A percentile compares a stretch with the other conserved stretches of the same genome.
These are phyloP conservation scores for Zosterops borbonicus DNA, from an alignment of 2,113 vertebrate genomes.

Conservation along the genomic window DNA sequence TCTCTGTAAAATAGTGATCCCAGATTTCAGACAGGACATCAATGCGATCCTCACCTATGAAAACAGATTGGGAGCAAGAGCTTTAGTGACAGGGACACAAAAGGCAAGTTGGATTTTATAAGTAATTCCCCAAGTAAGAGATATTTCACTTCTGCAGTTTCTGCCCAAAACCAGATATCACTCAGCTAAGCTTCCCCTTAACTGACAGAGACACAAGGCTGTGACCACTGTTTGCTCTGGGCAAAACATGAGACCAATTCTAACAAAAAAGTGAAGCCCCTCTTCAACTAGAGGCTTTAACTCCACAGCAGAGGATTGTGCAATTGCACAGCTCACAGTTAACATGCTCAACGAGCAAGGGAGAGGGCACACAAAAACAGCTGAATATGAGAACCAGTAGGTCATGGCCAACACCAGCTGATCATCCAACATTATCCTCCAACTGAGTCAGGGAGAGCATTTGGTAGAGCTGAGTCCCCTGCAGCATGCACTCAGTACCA, in stretches of 20 bases:
- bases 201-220: background rate
- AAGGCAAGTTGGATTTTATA: background rate
- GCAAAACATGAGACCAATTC: background rate
- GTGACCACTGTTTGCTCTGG: background rate
- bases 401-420: background rate
- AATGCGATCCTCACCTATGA: constrained; percentile 83
- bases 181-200: background rate
- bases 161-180: background rate
- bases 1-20: constrained; percentile 92
- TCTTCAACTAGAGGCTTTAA: background rate
- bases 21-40: constrained; percentile 84
- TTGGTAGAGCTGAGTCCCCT: background rate
- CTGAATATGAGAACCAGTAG: background rate
- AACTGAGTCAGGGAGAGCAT: background rate
- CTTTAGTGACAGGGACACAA: background rate
- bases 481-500: background rate
- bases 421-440: background rate
- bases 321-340: background rate
- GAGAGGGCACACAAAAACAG: background rate
- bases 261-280: background rate
- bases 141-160: background rate
- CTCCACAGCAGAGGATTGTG: background rate
- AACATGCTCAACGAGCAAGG: background rate
- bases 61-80: background rate
- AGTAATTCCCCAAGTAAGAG: background rate